Conservation (phyloP, 2,113 vertebrate species). For the Tonatia bakeri region DNA sequence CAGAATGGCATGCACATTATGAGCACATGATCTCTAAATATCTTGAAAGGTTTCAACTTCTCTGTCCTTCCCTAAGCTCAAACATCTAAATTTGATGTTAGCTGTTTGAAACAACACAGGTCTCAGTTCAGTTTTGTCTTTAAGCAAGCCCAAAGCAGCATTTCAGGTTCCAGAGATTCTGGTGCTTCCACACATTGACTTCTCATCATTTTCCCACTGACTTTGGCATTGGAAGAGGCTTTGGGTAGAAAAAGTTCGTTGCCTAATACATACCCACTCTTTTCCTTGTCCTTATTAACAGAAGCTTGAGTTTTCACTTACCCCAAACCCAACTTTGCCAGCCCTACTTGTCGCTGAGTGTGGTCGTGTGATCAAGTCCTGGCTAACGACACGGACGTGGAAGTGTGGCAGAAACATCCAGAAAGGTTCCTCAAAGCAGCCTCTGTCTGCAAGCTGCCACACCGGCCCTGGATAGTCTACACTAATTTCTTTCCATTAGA, state of each 20-base stretch:
- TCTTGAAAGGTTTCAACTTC: background rate
- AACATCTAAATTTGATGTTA: background rate
- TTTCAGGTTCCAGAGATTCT: background rate
- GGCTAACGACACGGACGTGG: background rate
- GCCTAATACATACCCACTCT: background rate
- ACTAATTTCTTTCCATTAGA: background rate
- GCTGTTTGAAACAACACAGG: background rate
- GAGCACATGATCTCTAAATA: background rate
- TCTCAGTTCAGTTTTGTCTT: background rate
- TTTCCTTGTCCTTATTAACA: background rate
- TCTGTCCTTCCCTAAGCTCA: background rate
- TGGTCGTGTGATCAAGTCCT: background rate
- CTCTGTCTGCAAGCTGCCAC: background rate
- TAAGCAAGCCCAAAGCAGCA: background rate
- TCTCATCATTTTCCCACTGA: background rate
- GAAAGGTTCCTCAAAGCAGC: background rate
- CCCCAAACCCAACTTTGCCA: background rate
- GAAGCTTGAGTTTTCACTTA: background rate
- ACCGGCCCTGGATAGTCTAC: fast-evolving
- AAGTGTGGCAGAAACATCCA: background rate
- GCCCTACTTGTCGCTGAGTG: background rate
- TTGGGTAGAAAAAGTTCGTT: background rate
- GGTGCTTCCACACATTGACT: background rate
- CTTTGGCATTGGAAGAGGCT: background rate
- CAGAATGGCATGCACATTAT: background rate